Base-by-base conservation (phyloP, 2,888 invertebrate species). In the Eucriotettix oculatus region DNA sequence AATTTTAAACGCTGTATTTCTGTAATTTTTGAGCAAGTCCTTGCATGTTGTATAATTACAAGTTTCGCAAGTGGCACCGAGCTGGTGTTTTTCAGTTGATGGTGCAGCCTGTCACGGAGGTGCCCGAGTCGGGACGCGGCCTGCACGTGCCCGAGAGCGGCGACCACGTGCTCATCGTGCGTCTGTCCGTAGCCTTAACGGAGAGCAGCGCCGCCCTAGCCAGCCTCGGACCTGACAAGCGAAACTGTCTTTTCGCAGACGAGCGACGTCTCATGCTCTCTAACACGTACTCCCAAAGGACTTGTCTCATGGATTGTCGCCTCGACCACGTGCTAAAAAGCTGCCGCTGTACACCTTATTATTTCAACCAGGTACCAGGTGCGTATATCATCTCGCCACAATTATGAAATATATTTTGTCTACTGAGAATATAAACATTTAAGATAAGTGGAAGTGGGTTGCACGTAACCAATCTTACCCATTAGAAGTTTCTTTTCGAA, bases 271-370 rank as follows among this genome's bases (percentile, higher is more conserved):
- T 66, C 44, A 58, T 60, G 16, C 60, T 67, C 1, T 61, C 66
- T 7, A 61, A 60, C 42, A 61, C 65, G 10, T 69, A 68, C 58
- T 66, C 68, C 0, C 65, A 66, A 58, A 64, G 63, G 56, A 65
- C 64, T n/a, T 69, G 69, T 56, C 64, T 67, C 7, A 64, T 68
- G 40, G 67, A 68, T 58, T 69, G 69, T 58, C 61, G 68, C 41
- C 64, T 69, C 54, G 56, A 65, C 16, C 66, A 66, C 61, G 58
- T 68, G 56, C 43, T 64, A 16, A 12, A 65, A 56, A 62, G 64
- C 56, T 69, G 69, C 40, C 62, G 62, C 10, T 69, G 69, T 58
- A 58, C 64, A 16, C 69, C 69, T 2, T 69, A 68, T 55, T 67
- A 66, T 54, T 69, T 67, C 62, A 66, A 17, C 9, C 42, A 41